These are phyloP conservation scores for Heliothis subflexa DNA, from an alignment of 1,140 invertebrate genomes.

Conservation along the genomic window DNA sequence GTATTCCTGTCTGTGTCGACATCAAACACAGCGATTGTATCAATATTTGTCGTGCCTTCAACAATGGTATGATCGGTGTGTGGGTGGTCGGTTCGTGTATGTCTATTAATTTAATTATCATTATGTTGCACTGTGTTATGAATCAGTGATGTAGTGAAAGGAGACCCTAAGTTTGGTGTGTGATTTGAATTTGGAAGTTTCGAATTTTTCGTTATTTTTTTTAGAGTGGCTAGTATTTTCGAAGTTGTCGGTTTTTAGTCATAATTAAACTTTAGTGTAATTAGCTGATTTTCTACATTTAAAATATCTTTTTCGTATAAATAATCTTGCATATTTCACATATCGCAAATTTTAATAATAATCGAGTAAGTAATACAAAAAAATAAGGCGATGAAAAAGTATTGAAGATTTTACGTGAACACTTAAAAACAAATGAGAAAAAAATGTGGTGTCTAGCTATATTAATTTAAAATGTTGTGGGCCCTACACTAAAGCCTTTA, in stretches of 20 bases:
- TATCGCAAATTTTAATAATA: too few species aligned
- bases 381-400: too few species aligned
- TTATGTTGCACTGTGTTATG: slow-evolving; percentile 44
- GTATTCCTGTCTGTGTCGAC: slow-evolving; percentile 7
- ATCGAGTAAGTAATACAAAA: too few species aligned
- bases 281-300: too few species aligned
- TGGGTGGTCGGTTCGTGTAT: slow-evolving; percentile 63
- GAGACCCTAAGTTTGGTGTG: background rate
- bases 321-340: too few species aligned
- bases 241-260: too few species aligned
- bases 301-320: too few species aligned
- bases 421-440: too few species aligned
- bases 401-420: too few species aligned
- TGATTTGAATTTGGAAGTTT: background rate
- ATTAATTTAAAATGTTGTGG: too few species aligned
- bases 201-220: background rate
- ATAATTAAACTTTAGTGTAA: too few species aligned
- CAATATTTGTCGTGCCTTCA: slow-evolving; percentile 74
- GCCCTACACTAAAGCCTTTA: background rate
- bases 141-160: slow-evolving; percentile 58
- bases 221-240: background rate
- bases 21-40: slow-evolving; percentile 55
- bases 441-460: too few species aligned
- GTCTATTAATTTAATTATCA: slow-evolving; percentile 76
- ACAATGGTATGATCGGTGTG: slow-evolving; percentile 64